Evolutionary conservation across 2,113 vertebrate genomes (phyloP).

Genomic region (Thunnus maccoyii): DNA sequence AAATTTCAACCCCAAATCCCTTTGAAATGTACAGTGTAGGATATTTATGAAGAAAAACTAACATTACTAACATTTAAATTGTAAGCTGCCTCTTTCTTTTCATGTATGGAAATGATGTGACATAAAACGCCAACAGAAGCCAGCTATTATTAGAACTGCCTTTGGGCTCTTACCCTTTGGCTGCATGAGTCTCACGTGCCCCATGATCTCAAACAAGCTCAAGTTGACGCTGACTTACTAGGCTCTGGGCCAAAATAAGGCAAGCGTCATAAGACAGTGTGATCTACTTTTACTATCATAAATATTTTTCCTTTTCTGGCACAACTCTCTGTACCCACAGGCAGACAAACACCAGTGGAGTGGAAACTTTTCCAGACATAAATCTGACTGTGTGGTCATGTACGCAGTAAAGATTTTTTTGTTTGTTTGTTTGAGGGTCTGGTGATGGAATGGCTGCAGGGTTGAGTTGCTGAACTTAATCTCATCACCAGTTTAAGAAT

Average conservation of each 20-base stretch:
- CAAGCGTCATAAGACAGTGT: not conserved
- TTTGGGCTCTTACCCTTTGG: not conserved
- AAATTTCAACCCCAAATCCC: not conserved
- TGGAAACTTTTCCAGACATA: slow-evolving; percentile 2
- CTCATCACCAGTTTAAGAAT: not conserved
- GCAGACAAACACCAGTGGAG: not conserved
- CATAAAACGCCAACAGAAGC: not conserved
- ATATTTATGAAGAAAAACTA: no score
- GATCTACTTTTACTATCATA: not conserved
- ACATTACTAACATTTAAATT: not conserved
- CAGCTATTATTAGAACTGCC: slow-evolving; percentile 43
- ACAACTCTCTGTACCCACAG: slow-evolving; percentile 5
- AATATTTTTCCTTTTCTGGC: not conserved
- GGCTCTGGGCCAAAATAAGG: slow-evolving; percentile 31
- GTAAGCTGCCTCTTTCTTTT: not conserved
- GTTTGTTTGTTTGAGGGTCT: not conserved
- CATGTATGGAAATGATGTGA: not conserved
- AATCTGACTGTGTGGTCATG: not conserved
- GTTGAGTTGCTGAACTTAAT: slow-evolving; percentile 19
- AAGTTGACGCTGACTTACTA: slow-evolving; percentile 44
- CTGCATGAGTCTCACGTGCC: slow-evolving; percentile 17
- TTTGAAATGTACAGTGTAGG: no score
- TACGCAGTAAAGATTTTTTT: not conserved
- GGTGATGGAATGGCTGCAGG: slow-evolving; percentile 4
- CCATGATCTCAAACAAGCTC: not conserved